Conservation (phyloP, 2,888 invertebrate genomes). For the Epinotia ramella region DNA sequence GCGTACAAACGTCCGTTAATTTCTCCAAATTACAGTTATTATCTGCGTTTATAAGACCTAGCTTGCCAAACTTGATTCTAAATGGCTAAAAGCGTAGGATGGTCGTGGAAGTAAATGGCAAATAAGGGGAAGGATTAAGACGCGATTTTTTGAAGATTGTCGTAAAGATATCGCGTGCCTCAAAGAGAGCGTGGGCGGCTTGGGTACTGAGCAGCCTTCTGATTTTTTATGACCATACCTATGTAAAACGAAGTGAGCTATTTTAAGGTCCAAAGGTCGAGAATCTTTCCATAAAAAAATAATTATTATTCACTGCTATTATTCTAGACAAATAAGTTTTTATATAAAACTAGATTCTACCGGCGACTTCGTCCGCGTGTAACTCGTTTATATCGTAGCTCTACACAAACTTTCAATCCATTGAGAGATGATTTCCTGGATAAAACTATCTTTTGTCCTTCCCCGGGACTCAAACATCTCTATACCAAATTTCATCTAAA, state of each 20-base stretch:
- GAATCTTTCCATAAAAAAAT: too few species aligned
- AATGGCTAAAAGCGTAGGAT: background rate
- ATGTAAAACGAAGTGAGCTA: background rate
- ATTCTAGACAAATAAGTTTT: too few species aligned
- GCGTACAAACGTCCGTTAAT: background rate
- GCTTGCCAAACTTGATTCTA: background rate
- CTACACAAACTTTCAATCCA: too few species aligned
- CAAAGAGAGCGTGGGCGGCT: slow-evolving; percentile 11
- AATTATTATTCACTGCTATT: too few species aligned
- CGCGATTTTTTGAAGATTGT: slow-evolving; percentile 5
- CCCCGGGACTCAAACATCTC: too few species aligned
- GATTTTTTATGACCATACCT: background rate
- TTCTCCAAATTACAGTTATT: background rate
- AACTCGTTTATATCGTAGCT: too few species aligned
- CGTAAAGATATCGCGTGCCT: slow-evolving; percentile 14
- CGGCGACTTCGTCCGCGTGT: too few species aligned
- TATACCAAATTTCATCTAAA: too few species aligned
- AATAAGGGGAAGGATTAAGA: slow-evolving; percentile 8
- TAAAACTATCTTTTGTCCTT: too few species aligned
- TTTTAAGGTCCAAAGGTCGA: background rate
- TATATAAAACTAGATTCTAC: too few species aligned
- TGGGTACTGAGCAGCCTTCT: background rate
- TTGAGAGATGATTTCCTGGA: too few species aligned
- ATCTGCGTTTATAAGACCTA: background rate
- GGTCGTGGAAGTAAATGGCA: slow-evolving; percentile 9